These are phyloP conservation scores for Chaetops frenatus DNA, from an alignment of 2,113 vertebrate species.

Conservation along the genomic window DNA sequence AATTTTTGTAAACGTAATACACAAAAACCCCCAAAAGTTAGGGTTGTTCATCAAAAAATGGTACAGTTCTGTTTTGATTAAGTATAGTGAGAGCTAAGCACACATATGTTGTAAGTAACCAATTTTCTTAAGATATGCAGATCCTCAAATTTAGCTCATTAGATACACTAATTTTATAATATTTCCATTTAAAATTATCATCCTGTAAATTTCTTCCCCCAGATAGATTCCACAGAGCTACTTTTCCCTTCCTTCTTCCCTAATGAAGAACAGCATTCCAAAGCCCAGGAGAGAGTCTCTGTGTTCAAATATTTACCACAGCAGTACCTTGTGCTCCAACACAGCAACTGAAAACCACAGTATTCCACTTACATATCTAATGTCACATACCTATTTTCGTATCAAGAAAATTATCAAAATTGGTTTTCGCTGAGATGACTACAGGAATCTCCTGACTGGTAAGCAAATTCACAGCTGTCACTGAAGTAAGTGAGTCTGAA, in stretches of 20 bases:
- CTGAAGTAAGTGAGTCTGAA: slow-evolving; percentile 85
- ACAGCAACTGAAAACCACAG: neutral
- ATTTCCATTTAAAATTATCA: neutral
- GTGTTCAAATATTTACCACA: neutral
- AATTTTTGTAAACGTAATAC: neutral
- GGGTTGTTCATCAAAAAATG: neutral
- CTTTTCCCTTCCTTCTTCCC: neutral
- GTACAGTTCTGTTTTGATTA: neutral
- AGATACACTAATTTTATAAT: neutral
- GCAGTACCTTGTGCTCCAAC: neutral
- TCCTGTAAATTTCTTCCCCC: neutral
- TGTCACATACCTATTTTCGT: slow-evolving; percentile 82
- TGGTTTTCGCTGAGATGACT: slow-evolving; percentile 75
- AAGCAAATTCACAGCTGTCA: slow-evolving; percentile 83
- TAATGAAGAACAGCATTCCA: neutral
- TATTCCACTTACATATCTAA: neutral
- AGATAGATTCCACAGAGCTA: neutral
- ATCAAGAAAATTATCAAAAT: slow-evolving; percentile 81
- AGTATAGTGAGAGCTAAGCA: neutral
- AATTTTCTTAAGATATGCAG: neutral
- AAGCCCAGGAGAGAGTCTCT: neutral
- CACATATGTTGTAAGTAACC: neutral
- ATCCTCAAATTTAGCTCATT: neutral
- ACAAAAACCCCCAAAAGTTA: neutral
- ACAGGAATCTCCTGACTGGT: slow-evolving; percentile 87